Percentiles rank a stretch among this genome's conserved stretches.
Evolutionary conservation across 2,113 vertebrate species (phyloP).

Genomic region (Periophthalmodon schlosseri): DNA sequence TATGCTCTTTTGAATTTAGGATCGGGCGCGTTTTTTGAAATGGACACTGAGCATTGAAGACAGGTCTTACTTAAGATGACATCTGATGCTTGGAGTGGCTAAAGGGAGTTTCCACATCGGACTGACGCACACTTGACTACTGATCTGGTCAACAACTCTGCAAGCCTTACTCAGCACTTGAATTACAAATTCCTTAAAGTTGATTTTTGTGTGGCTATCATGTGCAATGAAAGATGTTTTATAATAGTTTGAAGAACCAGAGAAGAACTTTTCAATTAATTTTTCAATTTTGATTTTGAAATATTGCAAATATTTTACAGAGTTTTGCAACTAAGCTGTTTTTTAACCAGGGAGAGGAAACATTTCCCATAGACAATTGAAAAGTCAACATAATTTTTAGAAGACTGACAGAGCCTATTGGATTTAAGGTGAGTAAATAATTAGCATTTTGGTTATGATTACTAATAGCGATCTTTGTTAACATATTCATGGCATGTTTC

Average conservation of each 20-base stretch:
- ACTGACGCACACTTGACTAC: conserved; percentile 3
- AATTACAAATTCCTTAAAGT: background rate
- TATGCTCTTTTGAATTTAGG: background rate
- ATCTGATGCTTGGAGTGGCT: conserved; percentile 1
- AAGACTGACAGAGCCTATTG: background rate
- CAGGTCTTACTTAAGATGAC: background rate
- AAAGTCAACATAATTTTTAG: too few relatives aligned
- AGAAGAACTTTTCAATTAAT: background rate
- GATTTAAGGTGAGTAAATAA: background rate
- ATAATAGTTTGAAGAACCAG: background rate
- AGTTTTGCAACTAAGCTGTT: background rate
- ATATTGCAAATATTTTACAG: background rate
- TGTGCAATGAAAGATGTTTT: background rate
- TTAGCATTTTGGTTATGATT: too few relatives aligned
- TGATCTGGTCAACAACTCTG: conserved; percentile 8
- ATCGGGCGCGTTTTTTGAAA: background rate
- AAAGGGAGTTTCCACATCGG: conserved; percentile 29
- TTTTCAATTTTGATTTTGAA: background rate
- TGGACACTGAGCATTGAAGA: background rate
- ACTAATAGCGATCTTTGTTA: background rate
- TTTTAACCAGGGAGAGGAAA: too few relatives aligned
- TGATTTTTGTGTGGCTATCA: background rate
- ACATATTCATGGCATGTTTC: background rate
- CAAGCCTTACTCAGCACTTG: conserved; percentile 6
- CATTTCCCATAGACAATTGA: too few relatives aligned